phyloP scores from a whole-genome alignment of 2,113 vertebrate species.

The Hemiprocne comata region DNA sequence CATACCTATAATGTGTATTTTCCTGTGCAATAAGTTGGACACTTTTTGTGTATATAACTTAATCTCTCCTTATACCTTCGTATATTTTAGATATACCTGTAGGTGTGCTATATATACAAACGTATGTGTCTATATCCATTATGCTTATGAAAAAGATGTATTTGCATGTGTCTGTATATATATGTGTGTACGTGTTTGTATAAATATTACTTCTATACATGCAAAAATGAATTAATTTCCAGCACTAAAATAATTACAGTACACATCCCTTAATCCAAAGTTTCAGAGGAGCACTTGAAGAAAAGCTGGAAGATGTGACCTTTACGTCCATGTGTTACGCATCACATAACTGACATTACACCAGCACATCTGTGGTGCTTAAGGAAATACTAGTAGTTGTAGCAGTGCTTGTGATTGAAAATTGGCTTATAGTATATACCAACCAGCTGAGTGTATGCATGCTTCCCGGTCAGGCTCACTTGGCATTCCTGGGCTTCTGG shows the following conservation, averaged over 20 bases:
- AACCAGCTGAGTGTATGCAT: not conserved
- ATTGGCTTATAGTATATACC: not conserved
- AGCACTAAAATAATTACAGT: not conserved
- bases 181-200: not conserved
- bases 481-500: not conserved
- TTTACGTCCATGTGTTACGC: not conserved
- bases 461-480: not conserved
- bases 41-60: not conserved
- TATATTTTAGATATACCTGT: accelerated
- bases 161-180: not conserved
- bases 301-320: not conserved
- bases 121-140: not conserved
- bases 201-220: not conserved
- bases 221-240: not conserved
- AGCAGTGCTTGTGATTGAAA: not conserved
- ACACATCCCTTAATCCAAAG: not conserved
- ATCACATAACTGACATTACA: not conserved
- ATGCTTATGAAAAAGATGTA: not conserved
- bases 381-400: not conserved
- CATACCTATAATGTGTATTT: not conserved
- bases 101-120: not conserved
- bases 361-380: not conserved
- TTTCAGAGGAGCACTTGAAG: not conserved
- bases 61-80: not conserved
- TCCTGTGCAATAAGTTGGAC: not conserved